phyloP scores from a whole-genome alignment of 2,113 vertebrate species.

The Pomatorhinus ruficollis region DNA sequence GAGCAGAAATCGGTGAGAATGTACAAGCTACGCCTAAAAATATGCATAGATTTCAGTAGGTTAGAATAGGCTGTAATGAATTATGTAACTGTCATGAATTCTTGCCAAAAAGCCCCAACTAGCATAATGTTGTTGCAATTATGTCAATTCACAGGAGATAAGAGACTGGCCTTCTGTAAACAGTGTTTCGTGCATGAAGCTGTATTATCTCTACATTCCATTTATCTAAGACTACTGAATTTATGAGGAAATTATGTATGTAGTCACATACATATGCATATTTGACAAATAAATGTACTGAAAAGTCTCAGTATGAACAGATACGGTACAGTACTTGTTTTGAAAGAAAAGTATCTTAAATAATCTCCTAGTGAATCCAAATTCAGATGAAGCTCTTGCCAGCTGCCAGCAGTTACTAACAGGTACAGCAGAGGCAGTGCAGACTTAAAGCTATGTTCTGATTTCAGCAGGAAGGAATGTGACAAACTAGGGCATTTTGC shows the following conservation, averaged over 20 bases:
- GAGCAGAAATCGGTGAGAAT: neutral
- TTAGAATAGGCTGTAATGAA: slow-evolving; percentile 55
- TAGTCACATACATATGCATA: slow-evolving; percentile 52
- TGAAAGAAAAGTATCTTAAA: slow-evolving; percentile 35
- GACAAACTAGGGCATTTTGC: slow-evolving; percentile 36
- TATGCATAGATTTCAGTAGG: slow-evolving; percentile 28
- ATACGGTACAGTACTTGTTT: slow-evolving; percentile 10
- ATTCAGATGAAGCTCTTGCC: slow-evolving; percentile 30
- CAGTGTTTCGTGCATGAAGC: neutral
- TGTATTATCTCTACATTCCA: slow-evolving; percentile 26
- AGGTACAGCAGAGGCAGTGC: slow-evolving; percentile 62
- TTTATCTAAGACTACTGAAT: slow-evolving; percentile 14
- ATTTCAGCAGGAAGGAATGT: slow-evolving; percentile 57
- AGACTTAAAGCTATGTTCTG: slow-evolving; percentile 33
- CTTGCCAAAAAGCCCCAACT: slow-evolving; percentile 39
- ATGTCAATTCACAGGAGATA: slow-evolving; percentile 49
- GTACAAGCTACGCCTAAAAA: neutral
- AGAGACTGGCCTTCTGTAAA: slow-evolving; percentile 17
- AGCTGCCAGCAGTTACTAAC: slow-evolving; percentile 56
- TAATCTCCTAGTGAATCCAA: slow-evolving; percentile 9
- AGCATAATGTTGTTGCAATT: slow-evolving; percentile 52
- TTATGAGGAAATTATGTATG: slow-evolving; percentile 42
- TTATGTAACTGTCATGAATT: slow-evolving; percentile 45
- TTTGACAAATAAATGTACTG: slow-evolving; percentile 38
- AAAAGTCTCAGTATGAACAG: slow-evolving; percentile 1